These are phyloP conservation scores for Drosophila lutescens DNA, from an alignment of 2,888 invertebrate genomes.

Conservation along the genomic window DNA sequence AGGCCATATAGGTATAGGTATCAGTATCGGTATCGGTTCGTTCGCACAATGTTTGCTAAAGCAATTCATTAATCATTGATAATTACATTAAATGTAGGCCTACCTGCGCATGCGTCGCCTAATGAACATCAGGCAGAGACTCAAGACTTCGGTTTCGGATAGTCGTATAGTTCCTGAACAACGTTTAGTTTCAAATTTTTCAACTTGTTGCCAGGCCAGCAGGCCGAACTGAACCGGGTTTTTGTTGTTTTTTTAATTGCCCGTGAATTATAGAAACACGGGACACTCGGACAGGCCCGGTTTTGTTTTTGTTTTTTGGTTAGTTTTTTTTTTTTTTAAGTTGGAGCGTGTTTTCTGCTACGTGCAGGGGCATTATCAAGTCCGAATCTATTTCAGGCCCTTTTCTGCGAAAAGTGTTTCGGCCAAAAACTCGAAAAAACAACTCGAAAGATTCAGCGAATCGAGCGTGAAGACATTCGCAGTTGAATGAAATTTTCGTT, in stretches of 20 bases:
- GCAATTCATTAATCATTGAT: conserved; percentile 81
- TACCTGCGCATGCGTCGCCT: conserved; percentile 55
- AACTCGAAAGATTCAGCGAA: conserved; percentile 1
- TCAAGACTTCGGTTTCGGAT: not conserved
- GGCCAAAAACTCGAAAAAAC: not conserved
- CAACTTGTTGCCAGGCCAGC: conserved; percentile 65
- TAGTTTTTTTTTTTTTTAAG: conserved; percentile 12
- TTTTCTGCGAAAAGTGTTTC: conserved; percentile 50
- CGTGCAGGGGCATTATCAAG: conserved; percentile 61
- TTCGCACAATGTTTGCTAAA: conserved; percentile 67
- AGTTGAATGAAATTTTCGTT: not conserved
- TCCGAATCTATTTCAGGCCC: conserved; percentile 43
- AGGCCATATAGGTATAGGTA: conserved; percentile 4
- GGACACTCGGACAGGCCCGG: conserved; percentile 34
- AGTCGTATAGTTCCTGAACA: conserved; percentile 57
- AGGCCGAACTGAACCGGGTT: conserved; percentile 1
- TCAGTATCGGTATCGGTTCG: not conserved
- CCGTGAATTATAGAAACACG: conserved; percentile 69
- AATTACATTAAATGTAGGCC: conserved; percentile 80
- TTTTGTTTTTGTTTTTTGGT: conserved; percentile 8
- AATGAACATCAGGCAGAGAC: conserved; percentile 47
- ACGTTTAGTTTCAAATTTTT: conserved; percentile 54
- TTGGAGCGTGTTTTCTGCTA: conserved; percentile 51
- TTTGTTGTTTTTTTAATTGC: conserved; percentile 62
- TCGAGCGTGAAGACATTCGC: conserved; percentile 7